Evolutionary conservation across 2,888 invertebrate genomes (phyloP).

Genomic region (Aquatica leii): DNA sequence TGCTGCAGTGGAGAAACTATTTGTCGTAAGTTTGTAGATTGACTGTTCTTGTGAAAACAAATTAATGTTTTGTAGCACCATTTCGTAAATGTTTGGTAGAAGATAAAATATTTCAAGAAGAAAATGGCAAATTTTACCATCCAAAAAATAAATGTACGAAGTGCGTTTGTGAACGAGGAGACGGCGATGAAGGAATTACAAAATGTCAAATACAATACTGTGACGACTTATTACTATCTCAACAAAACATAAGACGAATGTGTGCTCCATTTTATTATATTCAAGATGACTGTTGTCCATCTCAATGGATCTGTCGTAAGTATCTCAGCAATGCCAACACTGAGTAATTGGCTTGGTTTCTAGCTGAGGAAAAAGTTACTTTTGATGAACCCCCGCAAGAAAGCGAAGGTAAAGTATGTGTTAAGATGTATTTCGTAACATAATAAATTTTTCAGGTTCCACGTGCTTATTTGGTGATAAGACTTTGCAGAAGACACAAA

Average conservation of each 20-base stretch:
- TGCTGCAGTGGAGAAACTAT: not conserved
- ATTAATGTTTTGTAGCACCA: not conserved
- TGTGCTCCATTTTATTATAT: not conserved
- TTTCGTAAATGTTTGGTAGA: not conserved
- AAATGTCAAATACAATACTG: not conserved
- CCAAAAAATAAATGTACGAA: not conserved
- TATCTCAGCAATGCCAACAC: not conserved
- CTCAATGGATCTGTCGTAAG: too few relatives aligned
- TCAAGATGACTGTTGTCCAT: not conserved
- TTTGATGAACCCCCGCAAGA: not conserved
- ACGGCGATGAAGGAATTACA: not conserved
- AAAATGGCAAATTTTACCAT: not conserved
- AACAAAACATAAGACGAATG: not conserved
- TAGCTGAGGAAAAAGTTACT: not conserved
- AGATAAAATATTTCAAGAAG: not conserved
- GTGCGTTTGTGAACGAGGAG: not conserved
- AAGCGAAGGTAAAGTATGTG: not conserved
- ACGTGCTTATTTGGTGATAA: not conserved
- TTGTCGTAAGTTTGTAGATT: constrained; percentile 7
- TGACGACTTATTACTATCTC: not conserved
- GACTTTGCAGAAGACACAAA: not conserved
- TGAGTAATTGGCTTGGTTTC: not conserved
- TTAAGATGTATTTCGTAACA: not conserved
- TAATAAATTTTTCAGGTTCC: not conserved
- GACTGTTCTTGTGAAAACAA: too few relatives aligned